Percentiles rank a stretch among this genome's conserved stretches.
phyloP scores from a whole-genome alignment of 2,113 vertebrate genomes.

The Hirundichthys speculiger region DNA sequence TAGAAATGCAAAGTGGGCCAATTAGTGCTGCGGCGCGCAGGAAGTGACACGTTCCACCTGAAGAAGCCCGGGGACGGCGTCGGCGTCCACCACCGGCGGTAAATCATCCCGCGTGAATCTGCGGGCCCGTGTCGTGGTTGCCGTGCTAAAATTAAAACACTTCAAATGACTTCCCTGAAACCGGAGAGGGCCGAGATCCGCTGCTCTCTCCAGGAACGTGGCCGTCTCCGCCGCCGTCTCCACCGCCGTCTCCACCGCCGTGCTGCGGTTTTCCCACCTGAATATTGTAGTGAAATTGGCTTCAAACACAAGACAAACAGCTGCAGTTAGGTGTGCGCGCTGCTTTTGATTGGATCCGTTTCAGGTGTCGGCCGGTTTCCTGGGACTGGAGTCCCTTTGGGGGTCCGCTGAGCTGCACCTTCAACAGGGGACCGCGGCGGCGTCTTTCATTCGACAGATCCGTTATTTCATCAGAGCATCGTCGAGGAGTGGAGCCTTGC shows the following conservation, averaged over 20 bases:
- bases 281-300: conserved; percentile 45
- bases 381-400: not conserved
- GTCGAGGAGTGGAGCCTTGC: no score
- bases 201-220: conserved; percentile 7
- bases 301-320: conserved; percentile 27
- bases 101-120: conserved; percentile 51
- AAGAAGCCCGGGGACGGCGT: conserved; percentile 56
- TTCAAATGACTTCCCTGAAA: conserved; percentile 29
- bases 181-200: not conserved
- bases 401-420: not conserved
- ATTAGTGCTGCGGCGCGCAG: conserved; percentile 69
- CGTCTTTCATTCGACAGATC: conserved; percentile 12
- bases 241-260: conserved; percentile 25
- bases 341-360: conserved; percentile 41
- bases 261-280: conserved; percentile 43
- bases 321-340: conserved; percentile 12
- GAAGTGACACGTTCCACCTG: conserved; percentile 77
- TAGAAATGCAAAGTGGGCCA: conserved; percentile 78
- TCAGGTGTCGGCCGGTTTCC: conserved; percentile 35
- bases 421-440: conserved; percentile 7
- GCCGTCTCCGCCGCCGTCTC: conserved; percentile 29
- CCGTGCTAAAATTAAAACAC: not conserved
- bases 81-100: conserved; percentile 36
- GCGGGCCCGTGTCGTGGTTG: conserved; percentile 47
- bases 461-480: conserved; percentile 27